phyloP scores from a whole-genome alignment of 1,140 invertebrate species.

The Vanessa tameamea region DNA sequence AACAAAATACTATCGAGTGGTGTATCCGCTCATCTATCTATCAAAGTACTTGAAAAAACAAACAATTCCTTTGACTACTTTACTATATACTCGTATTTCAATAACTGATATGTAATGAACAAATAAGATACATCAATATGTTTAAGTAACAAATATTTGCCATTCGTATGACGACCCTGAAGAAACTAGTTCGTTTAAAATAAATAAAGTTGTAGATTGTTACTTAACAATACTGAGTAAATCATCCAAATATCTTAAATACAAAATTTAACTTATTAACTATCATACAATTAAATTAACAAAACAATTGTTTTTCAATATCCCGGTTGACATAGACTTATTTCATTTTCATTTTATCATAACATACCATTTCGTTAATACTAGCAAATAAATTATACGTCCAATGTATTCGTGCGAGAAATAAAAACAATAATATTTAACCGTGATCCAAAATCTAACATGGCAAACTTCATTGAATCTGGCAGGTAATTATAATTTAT shows the following conservation, averaged over 20 bases:
- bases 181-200: not conserved
- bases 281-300: not conserved
- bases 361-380: no score
- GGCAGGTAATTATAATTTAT: no score
- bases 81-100: not conserved
- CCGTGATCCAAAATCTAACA: no score
- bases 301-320: not conserved
- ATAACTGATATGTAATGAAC: not conserved
- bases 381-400: no score
- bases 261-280: not conserved
- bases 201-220: not conserved
- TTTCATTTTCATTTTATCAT: no score
- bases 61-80: not conserved
- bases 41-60: not conserved
- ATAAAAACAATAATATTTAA: no score
- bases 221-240: not conserved
- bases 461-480: no score
- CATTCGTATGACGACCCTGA: slow-evolving; percentile 2
- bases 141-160: slow-evolving; percentile 4
- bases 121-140: not conserved
- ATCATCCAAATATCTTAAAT: not conserved
- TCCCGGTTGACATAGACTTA: no score
- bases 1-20: not conserved
- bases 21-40: no score
- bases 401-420: no score